A percentile compares a stretch with the other conserved stretches of the same genome.
Evolutionary conservation across 1,140 invertebrate genomes (phyloP).

Genomic region (Choristoneura fumiferana): DNA sequence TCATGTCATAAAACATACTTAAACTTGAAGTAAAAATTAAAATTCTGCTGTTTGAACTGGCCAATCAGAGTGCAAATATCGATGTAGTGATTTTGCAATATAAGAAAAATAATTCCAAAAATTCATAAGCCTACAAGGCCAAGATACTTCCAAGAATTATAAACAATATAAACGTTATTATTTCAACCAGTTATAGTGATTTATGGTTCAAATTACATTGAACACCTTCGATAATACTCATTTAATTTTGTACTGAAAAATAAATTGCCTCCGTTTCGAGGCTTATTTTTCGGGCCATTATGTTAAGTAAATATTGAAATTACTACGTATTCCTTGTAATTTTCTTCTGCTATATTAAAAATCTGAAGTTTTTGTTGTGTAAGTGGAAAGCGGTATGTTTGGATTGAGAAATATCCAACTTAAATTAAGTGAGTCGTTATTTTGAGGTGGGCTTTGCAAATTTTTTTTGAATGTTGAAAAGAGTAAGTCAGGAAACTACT

Average conservation of each 20-base stretch:
- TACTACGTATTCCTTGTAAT: not conserved
- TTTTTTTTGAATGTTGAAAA: too few species aligned
- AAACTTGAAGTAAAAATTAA: too few species aligned
- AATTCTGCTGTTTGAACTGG: too few species aligned
- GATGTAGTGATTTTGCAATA: too few species aligned
- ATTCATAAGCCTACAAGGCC: too few species aligned
- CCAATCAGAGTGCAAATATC: too few species aligned
- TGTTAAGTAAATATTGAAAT: slow-evolving; percentile 13
- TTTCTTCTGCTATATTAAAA: not conserved
- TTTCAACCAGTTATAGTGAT: not conserved
- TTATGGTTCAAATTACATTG: slow-evolving; percentile 1
- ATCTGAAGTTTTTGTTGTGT: not conserved
- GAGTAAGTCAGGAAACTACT: too few species aligned
- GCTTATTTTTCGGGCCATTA: slow-evolving; percentile 15
- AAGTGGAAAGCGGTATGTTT: not conserved
- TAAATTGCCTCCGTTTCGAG: not conserved
- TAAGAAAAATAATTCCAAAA: too few species aligned
- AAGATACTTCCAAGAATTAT: not conserved
- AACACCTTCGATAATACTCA: not conserved
- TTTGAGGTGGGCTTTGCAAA: too few species aligned
- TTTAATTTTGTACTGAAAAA: slow-evolving; percentile 15
- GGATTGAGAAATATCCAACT: not conserved
- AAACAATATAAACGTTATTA: not conserved
- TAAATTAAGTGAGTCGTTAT: too few species aligned
- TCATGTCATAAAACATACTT: too few species aligned